Conservation (phyloP, 1,140 invertebrate species). For the Homalodisca vitripennis region DNA sequence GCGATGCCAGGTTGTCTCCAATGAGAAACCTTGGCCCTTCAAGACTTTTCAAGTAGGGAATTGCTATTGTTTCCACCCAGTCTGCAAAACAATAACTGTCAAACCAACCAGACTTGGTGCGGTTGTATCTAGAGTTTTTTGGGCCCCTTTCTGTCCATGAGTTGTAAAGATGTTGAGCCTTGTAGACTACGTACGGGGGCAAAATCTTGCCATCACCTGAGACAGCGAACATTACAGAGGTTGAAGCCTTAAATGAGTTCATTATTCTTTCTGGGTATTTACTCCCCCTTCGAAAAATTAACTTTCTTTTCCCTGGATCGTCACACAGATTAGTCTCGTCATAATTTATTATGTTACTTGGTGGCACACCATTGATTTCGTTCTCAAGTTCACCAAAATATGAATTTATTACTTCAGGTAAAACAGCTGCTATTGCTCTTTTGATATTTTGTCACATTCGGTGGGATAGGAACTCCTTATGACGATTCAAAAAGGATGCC, state of each 20-base stretch:
- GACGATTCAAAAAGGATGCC: too few species aligned
- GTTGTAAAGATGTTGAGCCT: slow-evolving; percentile 45
- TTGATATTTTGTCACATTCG: too few species aligned
- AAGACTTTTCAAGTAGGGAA: slow-evolving; percentile 41
- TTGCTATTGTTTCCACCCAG: slow-evolving; percentile 42
- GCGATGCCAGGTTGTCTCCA: slow-evolving; percentile 47
- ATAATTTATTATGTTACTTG: slow-evolving; percentile 47
- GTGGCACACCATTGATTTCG: slow-evolving; percentile 37
- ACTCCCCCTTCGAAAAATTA: slow-evolving; percentile 30
- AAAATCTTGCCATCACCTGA: slow-evolving; percentile 34
- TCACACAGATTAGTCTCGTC: slow-evolving; percentile 50
- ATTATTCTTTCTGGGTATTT: slow-evolving; percentile 35
- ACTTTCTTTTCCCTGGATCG: slow-evolving; percentile 43
- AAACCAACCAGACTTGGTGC: slow-evolving; percentile 45
- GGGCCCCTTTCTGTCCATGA: slow-evolving; percentile 46
- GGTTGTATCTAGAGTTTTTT: slow-evolving; percentile 41
- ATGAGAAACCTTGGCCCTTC: slow-evolving; percentile 44
- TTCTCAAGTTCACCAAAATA: background rate
- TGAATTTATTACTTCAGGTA: too few species aligned
- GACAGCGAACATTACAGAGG: slow-evolving; percentile 37
- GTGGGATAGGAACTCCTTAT: too few species aligned
- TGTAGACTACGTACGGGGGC: slow-evolving; percentile 47
- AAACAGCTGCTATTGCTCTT: too few species aligned
- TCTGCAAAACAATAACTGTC: slow-evolving; percentile 44
- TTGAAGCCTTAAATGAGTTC: slow-evolving; percentile 33